Percentiles rank a stretch among this genome's conserved stretches.
These are phyloP conservation scores for Henicopernis longicauda DNA, from an alignment of 2,113 vertebrate species.

Conservation along the genomic window DNA sequence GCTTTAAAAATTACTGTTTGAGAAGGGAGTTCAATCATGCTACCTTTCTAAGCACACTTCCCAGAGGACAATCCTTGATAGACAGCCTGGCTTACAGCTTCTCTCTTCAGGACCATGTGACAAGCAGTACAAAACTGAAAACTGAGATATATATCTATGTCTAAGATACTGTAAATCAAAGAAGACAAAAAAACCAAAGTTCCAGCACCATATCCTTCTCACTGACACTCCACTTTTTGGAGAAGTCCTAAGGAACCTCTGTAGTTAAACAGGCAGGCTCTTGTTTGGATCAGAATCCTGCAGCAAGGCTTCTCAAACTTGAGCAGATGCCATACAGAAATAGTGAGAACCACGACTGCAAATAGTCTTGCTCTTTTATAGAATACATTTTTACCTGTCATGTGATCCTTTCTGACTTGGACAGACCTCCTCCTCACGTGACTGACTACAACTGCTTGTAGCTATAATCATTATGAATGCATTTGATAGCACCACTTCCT, in stretches of 20 bases:
- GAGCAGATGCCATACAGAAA: background rate
- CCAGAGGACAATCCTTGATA: background rate
- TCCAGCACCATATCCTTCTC: background rate
- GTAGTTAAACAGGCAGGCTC: background rate
- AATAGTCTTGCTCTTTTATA: background rate
- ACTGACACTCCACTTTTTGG: background rate
- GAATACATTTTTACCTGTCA: background rate
- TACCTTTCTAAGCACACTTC: background rate
- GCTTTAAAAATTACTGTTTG: background rate
- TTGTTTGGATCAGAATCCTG: background rate
- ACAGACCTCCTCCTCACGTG: background rate
- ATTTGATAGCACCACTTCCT: background rate
- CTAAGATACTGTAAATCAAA: background rate
- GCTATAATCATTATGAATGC: background rate
- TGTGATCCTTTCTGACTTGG: background rate
- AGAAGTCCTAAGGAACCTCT: background rate
- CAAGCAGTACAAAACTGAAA: background rate
- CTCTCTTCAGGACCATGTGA: background rate
- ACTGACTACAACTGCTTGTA: background rate
- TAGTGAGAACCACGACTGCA: background rate
- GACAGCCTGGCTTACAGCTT: background rate
- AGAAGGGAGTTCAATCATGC: background rate
- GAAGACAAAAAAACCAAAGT: background rate
- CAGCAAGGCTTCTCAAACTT: background rate
- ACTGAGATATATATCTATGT: background rate